Conservation (phyloP, 2,888 invertebrate genomes). For the Apocheima hispidaria region DNA sequence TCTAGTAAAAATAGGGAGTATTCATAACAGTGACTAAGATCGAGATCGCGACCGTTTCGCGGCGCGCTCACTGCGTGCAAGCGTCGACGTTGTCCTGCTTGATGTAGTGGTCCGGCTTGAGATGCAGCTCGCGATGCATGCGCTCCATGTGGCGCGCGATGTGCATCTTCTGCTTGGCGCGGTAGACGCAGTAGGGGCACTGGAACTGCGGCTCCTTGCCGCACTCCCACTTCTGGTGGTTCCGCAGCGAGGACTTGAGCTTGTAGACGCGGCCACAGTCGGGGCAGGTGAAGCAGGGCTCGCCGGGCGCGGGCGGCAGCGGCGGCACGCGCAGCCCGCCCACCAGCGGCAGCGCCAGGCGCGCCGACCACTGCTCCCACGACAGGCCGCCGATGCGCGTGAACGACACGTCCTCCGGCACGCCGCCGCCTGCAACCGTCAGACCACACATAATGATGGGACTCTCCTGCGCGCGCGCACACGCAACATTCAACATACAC, state of each 20-base stretch:
- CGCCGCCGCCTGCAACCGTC: constrained; percentile 67
- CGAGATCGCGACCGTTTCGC: constrained; percentile 8
- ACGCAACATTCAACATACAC: constrained; percentile 71
- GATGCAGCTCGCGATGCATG: constrained; percentile 90
- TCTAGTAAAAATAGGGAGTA: constrained; percentile 57
- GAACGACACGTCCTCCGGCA: constrained; percentile 89
- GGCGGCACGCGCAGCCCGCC: constrained; percentile 64
- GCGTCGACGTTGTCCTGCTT: constrained; percentile 84
- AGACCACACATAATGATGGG: constrained; percentile 48
- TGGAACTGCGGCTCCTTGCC: constrained; percentile 94
- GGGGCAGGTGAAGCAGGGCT: constrained; percentile 90
- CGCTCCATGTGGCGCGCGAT: constrained; percentile 93
- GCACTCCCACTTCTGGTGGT: constrained; percentile 95
- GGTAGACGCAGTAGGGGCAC: constrained; percentile 93
- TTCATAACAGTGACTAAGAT: constrained; percentile 48
- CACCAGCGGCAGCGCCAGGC: constrained; percentile 90
- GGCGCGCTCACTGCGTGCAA: constrained; percentile 69
- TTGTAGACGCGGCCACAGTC: constrained; percentile 95
- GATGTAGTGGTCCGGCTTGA: constrained; percentile 81
- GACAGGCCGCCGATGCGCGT: constrained; percentile 89
- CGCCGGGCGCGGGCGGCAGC: constrained; percentile 65
- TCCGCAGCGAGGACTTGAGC: constrained; percentile 93
- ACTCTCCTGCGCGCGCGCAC: constrained; percentile 45
- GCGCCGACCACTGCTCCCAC: constrained; percentile 91
- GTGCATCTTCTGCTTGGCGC: constrained; percentile 94